Conservation (phyloP, 2,797 vertebrate species). For the Thalassophryne amazonica region DNA sequence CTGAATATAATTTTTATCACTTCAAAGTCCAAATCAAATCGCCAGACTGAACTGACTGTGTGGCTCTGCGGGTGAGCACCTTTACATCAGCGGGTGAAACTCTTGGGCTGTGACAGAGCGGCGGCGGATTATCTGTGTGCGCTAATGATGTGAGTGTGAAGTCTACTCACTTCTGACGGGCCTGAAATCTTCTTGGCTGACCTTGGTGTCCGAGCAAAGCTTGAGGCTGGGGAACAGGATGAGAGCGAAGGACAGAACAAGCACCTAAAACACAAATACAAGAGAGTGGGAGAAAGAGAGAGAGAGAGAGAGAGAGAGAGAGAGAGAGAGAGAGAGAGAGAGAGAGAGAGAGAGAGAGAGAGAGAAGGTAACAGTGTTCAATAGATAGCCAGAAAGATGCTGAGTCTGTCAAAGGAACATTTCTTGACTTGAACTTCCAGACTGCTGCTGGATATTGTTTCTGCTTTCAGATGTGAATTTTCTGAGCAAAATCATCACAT, state of each 20-base stretch:
- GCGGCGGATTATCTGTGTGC: slow-evolving; percentile 26
- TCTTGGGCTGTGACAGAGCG: slow-evolving; percentile 12
- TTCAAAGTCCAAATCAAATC: slow-evolving; percentile 18
- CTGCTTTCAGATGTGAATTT: no score
- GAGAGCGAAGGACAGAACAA: slow-evolving; percentile 77
- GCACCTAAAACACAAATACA: slow-evolving; percentile 53
- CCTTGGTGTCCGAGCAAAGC: slow-evolving; percentile 73
- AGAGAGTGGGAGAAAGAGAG: neutral
- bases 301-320: neutral
- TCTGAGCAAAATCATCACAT: no score
- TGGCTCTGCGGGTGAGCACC: slow-evolving; percentile 8
- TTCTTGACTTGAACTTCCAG: no score
- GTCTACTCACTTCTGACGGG: slow-evolving; percentile 76
- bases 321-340: no score
- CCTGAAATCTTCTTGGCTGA: slow-evolving; percentile 77
- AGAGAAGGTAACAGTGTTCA: no score
- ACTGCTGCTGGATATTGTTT: no score
- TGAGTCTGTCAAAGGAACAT: no score
- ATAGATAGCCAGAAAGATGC: no score
- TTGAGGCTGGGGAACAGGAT: slow-evolving; percentile 78
- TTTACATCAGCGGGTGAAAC: slow-evolving; percentile 2
- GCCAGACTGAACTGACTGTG: neutral
- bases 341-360: no score
- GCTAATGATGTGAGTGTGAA: slow-evolving; percentile 5
- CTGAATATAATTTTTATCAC: neutral